These are phyloP conservation scores for Isoperla grammatica DNA, from an alignment of 2,888 invertebrate species.

Conservation along the genomic window DNA sequence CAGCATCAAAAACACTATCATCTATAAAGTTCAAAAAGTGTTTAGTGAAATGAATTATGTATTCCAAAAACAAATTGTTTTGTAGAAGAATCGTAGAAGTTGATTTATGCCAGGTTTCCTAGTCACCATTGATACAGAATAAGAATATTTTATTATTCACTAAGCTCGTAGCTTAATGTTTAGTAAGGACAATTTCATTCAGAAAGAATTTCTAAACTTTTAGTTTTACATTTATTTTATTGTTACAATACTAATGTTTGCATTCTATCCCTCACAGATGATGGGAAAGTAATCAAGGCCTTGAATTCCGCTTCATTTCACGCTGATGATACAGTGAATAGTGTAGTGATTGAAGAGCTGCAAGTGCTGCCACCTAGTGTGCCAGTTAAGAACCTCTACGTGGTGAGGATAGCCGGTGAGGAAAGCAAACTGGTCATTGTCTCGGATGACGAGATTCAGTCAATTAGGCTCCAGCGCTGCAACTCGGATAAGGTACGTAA, in stretches of 20 bases:
- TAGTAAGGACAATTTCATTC: too few relatives aligned
- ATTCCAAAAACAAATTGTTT: too few relatives aligned
- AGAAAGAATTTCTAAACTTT: too few relatives aligned
- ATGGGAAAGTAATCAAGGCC: slow-evolving; percentile 87
- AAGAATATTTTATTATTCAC: too few relatives aligned
- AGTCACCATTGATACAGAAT: too few relatives aligned
- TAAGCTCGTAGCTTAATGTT: too few relatives aligned
- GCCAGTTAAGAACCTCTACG: slow-evolving; percentile 70
- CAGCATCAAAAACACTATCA: too few relatives aligned
- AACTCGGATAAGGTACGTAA: slow-evolving; percentile 39
- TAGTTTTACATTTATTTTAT: background rate
- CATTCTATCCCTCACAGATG: slow-evolving; percentile 53
- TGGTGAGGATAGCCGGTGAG: slow-evolving; percentile 55
- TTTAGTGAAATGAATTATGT: too few relatives aligned
- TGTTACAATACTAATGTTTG: background rate
- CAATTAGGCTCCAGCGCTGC: slow-evolving; percentile 84
- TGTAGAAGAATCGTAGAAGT: too few relatives aligned
- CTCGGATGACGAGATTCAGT: slow-evolving; percentile 78
- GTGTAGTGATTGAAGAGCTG: slow-evolving; percentile 78
- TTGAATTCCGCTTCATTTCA: slow-evolving; percentile 70
- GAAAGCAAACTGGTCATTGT: slow-evolving; percentile 82
- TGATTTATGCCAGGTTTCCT: too few relatives aligned
- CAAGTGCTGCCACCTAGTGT: slow-evolving; percentile 65
- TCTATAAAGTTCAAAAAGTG: too few relatives aligned
- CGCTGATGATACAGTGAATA: slow-evolving; percentile 52